Conservation (phyloP, 1,140 invertebrate genomes). For the Heliothis virescens region DNA sequence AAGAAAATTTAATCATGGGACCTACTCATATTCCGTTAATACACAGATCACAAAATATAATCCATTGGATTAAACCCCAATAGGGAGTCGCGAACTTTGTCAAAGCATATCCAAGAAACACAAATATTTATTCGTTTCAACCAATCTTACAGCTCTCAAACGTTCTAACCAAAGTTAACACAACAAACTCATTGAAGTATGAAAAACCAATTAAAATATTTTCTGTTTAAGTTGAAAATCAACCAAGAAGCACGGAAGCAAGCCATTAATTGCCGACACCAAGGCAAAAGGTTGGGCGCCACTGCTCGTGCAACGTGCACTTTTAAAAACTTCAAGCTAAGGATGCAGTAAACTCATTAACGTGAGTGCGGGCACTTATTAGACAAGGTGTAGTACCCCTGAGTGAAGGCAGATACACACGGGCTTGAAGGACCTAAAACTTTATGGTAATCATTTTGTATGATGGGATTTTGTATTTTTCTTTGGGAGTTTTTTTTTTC, state of each 20-base stretch:
- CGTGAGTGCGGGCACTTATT: constrained; percentile 75
- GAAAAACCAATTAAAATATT: constrained; percentile 50
- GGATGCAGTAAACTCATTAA: constrained; percentile 81
- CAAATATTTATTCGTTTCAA: constrained; percentile 27
- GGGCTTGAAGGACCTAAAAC: not conserved
- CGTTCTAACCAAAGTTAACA: constrained; percentile 36
- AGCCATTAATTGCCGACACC: constrained; percentile 67
- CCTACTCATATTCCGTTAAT: constrained; percentile 11
- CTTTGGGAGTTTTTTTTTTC: too few relatives aligned
- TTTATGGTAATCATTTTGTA: not conserved
- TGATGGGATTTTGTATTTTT: not conserved
- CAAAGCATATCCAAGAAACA: constrained; percentile 27
- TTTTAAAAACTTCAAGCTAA: constrained; percentile 74
- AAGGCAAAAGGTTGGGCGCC: constrained; percentile 61
- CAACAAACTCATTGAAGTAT: constrained; percentile 45
- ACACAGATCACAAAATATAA: not conserved
- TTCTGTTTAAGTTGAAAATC: constrained; percentile 47
- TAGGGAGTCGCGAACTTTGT: constrained; percentile 11
- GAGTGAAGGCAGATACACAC: constrained; percentile 41
- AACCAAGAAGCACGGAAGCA: constrained; percentile 49
- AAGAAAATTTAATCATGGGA: constrained; percentile 47
- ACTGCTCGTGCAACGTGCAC: constrained; percentile 64
- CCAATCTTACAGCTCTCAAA: constrained; percentile 29
- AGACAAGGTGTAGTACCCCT: constrained; percentile 59
- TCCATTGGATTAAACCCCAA: constrained; percentile 8